Evolutionary conservation across 2,113 vertebrate genomes (phyloP).

Genomic region (Pygoscelis antarcticus): DNA sequence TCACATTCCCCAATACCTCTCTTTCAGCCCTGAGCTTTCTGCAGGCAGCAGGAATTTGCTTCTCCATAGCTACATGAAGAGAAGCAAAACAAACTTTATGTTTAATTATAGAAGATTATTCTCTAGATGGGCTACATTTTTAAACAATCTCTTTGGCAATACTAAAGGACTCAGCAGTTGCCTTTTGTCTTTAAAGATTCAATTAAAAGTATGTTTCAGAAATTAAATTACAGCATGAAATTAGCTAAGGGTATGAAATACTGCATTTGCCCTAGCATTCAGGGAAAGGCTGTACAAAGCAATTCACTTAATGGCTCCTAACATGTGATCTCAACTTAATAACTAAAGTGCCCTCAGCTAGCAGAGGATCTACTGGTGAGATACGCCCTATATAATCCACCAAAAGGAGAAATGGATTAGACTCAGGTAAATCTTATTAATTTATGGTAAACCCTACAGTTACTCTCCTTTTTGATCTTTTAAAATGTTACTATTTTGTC

Average conservation of each 20-base stretch:
- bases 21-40: neutral
- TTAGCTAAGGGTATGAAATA: slow-evolving; percentile 78
- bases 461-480: slow-evolving; percentile 29
- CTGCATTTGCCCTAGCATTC: slow-evolving; percentile 67
- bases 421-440: slow-evolving; percentile 19
- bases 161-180: slow-evolving; percentile 60
- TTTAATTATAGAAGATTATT: slow-evolving; percentile 47
- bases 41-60: neutral
- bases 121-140: slow-evolving; percentile 47
- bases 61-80: neutral
- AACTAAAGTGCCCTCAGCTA: slow-evolving; percentile 75
- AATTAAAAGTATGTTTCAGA: slow-evolving; percentile 72
- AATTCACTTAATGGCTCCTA: slow-evolving; percentile 81
- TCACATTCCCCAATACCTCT: neutral
- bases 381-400: slow-evolving; percentile 62
- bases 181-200: slow-evolving; percentile 68
- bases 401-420: slow-evolving; percentile 54
- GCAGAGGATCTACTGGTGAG: slow-evolving; percentile 71
- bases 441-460: slow-evolving; percentile 5
- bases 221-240: slow-evolving; percentile 80
- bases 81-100: slow-evolving; percentile 14
- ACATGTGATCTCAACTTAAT: slow-evolving; percentile 78
- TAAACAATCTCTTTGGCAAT: slow-evolving; percentile 17
- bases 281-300: slow-evolving; percentile 69
- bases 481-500: neutral